Evolutionary conservation across 2,888 invertebrate genomes (phyloP).

Genomic region (Meandrusa payeni): DNA sequence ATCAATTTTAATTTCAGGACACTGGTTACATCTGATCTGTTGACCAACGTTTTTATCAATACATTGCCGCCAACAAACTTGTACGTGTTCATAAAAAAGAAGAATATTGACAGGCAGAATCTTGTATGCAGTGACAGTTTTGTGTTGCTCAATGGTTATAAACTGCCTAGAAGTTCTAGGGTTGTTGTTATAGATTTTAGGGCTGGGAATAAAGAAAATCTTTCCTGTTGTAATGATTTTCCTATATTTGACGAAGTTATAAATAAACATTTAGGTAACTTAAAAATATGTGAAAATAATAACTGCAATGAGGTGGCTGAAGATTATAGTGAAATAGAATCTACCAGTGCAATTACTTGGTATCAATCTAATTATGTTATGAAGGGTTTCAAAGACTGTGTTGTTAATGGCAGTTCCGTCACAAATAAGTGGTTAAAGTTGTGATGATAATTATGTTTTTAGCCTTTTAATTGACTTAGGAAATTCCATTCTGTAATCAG

Average conservation of each 20-base stretch:
- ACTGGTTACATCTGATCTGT: slow-evolving; percentile 66
- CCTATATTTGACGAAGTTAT: slow-evolving; percentile 62
- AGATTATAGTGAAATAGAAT: slow-evolving; percentile 57
- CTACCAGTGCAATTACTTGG: slow-evolving; percentile 61
- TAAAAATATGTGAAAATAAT: slow-evolving; percentile 36
- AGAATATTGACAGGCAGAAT: slow-evolving; percentile 35
- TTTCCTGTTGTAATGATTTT: slow-evolving; percentile 64
- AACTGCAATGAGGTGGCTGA: slow-evolving; percentile 31
- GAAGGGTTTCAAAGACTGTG: slow-evolving; percentile 81
- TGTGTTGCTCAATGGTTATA: slow-evolving; percentile 51
- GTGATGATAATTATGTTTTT: slow-evolving; percentile 24
- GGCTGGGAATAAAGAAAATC: slow-evolving; percentile 40
- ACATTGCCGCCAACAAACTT: slow-evolving; percentile 68
- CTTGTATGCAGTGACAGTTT: slow-evolving; percentile 57
- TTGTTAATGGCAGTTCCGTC: slow-evolving; percentile 77
- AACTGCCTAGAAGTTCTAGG: slow-evolving; percentile 59
- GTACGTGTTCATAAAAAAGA: slow-evolving; percentile 72
- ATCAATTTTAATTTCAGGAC: slow-evolving; percentile 60
- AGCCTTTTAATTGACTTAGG: not conserved
- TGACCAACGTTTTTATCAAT: slow-evolving; percentile 62
- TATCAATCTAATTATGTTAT: slow-evolving; percentile 77
- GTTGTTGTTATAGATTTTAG: slow-evolving; percentile 61
- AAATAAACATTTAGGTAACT: slow-evolving; percentile 37
- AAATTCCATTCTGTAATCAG: not conserved
- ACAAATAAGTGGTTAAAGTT: slow-evolving; percentile 71